Evolutionary conservation across 2,888 invertebrate species (phyloP).

Genomic region (Coenonympha glycerion): DNA sequence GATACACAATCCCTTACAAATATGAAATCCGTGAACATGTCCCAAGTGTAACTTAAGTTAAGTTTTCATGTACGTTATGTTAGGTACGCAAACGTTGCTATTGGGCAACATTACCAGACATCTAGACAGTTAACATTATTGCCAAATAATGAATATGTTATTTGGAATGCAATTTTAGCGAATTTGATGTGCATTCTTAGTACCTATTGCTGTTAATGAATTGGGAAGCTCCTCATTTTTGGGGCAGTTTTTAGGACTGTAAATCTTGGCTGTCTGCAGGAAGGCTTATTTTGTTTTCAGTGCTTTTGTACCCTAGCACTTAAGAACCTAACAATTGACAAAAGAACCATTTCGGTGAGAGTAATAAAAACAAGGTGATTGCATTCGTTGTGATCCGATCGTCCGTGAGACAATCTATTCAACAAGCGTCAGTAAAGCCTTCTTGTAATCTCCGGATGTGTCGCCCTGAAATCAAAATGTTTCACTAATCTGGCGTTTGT

Average conservation of each 20-base stretch:
- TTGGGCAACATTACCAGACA: too few relatives aligned
- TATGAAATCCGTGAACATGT: neutral
- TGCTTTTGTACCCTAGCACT: constrained; percentile 29
- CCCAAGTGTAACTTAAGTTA: neutral
- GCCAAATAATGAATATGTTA: neutral
- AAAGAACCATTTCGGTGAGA: constrained; percentile 56
- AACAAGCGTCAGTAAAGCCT: constrained; percentile 89
- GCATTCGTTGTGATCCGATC: constrained; percentile 43
- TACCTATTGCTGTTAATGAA: too few relatives aligned
- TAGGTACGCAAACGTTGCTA: neutral
- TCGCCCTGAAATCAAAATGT: constrained; percentile 85
- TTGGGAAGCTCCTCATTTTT: too few relatives aligned
- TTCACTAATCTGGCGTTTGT: constrained; percentile 46
- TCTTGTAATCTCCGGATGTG: constrained; percentile 95
- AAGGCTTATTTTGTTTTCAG: constrained; percentile 20
- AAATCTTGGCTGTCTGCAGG: constrained; percentile 3
- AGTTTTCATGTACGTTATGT: neutral
- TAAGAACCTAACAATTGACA: constrained; percentile 64
- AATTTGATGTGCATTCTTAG: too few relatives aligned
- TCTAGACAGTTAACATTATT: too few relatives aligned
- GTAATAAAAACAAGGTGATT: constrained; percentile 47
- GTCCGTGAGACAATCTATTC: constrained; percentile 67
- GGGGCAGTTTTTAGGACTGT: neutral
- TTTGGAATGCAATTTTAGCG: too few relatives aligned
- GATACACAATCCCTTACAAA: neutral